Base-by-base conservation (phyloP, 2,888 invertebrate species). In the Pristionchus fissidentatus region DNA sequence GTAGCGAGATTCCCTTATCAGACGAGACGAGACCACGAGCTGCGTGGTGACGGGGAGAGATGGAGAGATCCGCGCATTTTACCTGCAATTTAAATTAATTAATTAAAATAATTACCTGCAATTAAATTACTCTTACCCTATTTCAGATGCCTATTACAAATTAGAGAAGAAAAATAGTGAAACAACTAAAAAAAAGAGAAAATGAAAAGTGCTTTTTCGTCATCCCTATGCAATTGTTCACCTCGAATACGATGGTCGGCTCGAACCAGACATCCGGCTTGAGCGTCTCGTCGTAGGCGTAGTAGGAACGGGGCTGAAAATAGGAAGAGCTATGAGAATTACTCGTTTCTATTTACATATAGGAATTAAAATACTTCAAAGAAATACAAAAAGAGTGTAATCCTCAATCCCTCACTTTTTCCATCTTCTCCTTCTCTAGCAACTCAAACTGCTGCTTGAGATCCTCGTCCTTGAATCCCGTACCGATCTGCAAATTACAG, bases 21-120 rank as follows among this genome's bases (percentile, higher is more conserved):
- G 84, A 84, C 22, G 90, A 90, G 93, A 95, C 96, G 91, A 96
- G 95, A 77, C 94, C 94, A 73, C 95, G 93, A 0, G 96, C 98
- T 78, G 98, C 98, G 92, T 94, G 95, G 93, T 99, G 97, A 79
- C 96, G 95, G 26, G 99, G 98, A 49, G 98, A 98, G 77, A 99
- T 94, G 8, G 98, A 98, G 84, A 99, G 94, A 94, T 99, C 98
- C 0, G 98, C 98, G 93, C 97, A 97, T 93, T 97, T 97, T 22
- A 88, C 85, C 86, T 86, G 77, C 32, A 83, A 32, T 46, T 41
- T 8, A 2, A 13, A 38, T 35, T 26, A 35, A 19, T 35, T n/a
- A n/a, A n/a, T n/a, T n/a, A n/a, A n/a, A n/a, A n/a, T n/a, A n/a
- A n/a, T n/a, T n/a, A n/a, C n/a, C n/a, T n/a, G n/a, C n/a, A n/a